These are phyloP conservation scores for Petrocephalus microphthalmus DNA, from an alignment of 2,113 vertebrate species.

Conservation along the genomic window DNA sequence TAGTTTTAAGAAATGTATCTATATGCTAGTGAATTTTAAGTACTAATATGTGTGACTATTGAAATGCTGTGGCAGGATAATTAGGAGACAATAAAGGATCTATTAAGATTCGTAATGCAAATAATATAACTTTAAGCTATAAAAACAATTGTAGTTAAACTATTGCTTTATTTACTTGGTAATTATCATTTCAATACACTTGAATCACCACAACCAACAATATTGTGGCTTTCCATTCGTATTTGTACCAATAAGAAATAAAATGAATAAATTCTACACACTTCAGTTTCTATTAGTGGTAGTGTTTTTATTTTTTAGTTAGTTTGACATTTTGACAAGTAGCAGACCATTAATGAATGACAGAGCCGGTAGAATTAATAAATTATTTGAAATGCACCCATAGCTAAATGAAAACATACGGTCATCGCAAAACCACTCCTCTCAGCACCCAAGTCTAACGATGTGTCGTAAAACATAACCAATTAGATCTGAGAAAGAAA, in stretches of 20 bases:
- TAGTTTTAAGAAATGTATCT: background rate
- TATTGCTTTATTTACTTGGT: slow-evolving; percentile 48
- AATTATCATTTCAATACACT: slow-evolving; percentile 37
- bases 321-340: slow-evolving; percentile 12
- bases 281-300: slow-evolving; percentile 8
- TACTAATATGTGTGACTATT: background rate
- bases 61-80: background rate
- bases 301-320: slow-evolving; percentile 8
- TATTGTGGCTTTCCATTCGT: background rate
- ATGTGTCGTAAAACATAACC: background rate
- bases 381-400: slow-evolving; percentile 9
- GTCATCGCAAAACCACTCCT: background rate
- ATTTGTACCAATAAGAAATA: slow-evolving; percentile 6
- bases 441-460: background rate
- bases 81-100: background rate
- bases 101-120: background rate
- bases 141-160: background rate
- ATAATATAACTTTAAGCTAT: background rate
- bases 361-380: slow-evolving; percentile 17
- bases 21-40: background rate
- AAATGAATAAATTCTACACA: slow-evolving; percentile 19
- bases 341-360: slow-evolving; percentile 12
- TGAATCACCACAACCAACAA: slow-evolving; percentile 20
- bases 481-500: background rate
- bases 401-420: background rate